Evolutionary conservation across 2,797 vertebrate species (phyloP).

Genomic region (Cuniculus paca): DNA sequence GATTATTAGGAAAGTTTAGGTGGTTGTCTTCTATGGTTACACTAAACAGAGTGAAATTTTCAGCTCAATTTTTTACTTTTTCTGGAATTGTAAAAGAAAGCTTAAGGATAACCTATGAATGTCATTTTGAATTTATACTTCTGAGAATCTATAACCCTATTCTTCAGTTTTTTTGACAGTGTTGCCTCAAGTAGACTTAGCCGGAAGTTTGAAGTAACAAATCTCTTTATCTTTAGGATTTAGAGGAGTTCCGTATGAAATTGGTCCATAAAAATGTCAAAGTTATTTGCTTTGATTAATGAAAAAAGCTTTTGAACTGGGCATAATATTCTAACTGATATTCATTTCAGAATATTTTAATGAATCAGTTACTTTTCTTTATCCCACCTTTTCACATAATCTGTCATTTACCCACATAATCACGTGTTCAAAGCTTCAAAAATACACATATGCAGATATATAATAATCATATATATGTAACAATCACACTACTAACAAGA

Average conservation of each 20-base stretch:
- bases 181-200: slow-evolving; percentile 9
- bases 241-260: slow-evolving; percentile 81
- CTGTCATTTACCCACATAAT: background rate
- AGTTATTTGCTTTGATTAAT: slow-evolving; percentile 80
- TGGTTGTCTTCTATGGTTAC: background rate
- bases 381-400: background rate
- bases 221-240: slow-evolving; percentile 79
- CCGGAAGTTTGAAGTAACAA: slow-evolving; percentile 81
- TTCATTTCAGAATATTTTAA: slow-evolving; percentile 76
- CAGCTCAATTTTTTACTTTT: background rate
- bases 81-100: background rate
- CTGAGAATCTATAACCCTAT: background rate
- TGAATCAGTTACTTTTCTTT: slow-evolving; percentile 65
- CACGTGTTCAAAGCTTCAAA: background rate
- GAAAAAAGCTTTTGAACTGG: slow-evolving; percentile 72
- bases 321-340: slow-evolving; percentile 69
- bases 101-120: background rate
- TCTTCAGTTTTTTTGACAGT: slow-evolving; percentile 12
- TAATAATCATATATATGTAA: background rate
- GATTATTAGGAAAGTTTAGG: background rate
- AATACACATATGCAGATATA: background rate
- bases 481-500: background rate
- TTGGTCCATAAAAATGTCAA: slow-evolving; percentile 81
- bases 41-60: background rate
- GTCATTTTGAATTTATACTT: slow-evolving; percentile 29